phyloP scores from a whole-genome alignment of 2,888 invertebrate species.

The Theodoxus fluviatilis region DNA sequence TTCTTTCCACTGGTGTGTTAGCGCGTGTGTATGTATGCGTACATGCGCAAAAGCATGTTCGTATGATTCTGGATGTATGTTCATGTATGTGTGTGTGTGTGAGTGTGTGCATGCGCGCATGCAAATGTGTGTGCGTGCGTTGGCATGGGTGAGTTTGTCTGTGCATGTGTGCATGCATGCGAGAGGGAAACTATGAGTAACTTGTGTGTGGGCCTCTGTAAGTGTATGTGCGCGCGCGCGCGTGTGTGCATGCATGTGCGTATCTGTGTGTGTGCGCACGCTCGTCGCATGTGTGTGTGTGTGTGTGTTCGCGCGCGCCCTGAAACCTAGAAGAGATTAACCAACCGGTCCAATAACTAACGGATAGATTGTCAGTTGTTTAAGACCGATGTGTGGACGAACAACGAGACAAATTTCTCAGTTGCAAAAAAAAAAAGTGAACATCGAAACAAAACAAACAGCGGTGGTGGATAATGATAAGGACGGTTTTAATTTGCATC shows the following conservation, averaged over 20 bases:
- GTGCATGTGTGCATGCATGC: conserved; percentile 13
- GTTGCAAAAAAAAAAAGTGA: no score
- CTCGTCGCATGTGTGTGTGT: background rate
- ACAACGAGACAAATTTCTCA: no score
- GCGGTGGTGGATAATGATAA: no score
- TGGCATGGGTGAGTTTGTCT: background rate
- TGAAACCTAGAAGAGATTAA: no score
- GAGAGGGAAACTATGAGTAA: no score
- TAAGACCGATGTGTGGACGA: no score
- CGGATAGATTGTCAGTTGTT: no score
- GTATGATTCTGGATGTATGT: no score
- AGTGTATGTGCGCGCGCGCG: background rate
- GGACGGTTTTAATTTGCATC: no score
- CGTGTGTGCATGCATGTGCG: background rate
- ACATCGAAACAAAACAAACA: no score
- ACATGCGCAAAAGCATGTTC: no score
- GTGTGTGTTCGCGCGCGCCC: background rate
- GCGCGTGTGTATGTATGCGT: background rate
- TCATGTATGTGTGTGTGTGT: background rate
- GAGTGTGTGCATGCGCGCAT: background rate
- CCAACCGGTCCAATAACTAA: no score
- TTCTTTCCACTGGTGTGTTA: background rate
- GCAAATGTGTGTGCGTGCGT: background rate
- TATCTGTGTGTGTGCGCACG: conserved; percentile 9
- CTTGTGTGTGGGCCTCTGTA: background rate